These are phyloP conservation scores for Lasioglossum villosulum DNA, from an alignment of 2,888 invertebrate species.

Conservation along the genomic window DNA sequence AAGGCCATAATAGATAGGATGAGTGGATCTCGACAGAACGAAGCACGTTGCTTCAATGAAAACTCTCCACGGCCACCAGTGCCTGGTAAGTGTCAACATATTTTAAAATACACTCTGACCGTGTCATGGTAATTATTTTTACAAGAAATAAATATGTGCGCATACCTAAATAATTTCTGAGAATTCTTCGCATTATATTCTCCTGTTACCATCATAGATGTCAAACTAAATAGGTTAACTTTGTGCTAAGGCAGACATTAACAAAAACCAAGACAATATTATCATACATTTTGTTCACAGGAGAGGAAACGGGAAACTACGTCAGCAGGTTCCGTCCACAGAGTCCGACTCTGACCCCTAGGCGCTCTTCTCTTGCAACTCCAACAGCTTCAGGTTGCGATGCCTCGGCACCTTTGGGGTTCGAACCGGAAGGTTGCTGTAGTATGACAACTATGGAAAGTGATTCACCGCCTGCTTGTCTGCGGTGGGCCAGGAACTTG, in stretches of 20 bases:
- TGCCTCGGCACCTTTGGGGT: slow-evolving; percentile 85
- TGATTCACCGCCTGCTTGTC: slow-evolving; percentile 89
- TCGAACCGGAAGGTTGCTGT: slow-evolving; percentile 87
- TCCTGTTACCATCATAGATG: neutral
- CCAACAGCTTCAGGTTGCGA: slow-evolving; percentile 79
- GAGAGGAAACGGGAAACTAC: slow-evolving; percentile 83
- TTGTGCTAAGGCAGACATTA: neutral
- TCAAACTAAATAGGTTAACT: slow-evolving; percentile 14
- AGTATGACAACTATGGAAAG: slow-evolving; percentile 83
- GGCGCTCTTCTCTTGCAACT: slow-evolving; percentile 83
- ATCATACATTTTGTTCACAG: slow-evolving; percentile 64
- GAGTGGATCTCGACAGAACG: slow-evolving; percentile 83
- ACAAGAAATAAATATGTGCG: neutral
- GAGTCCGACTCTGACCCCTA: slow-evolving; percentile 84
- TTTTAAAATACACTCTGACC: neutral
- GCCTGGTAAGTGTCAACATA: slow-evolving; percentile 87
- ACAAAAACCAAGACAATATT: neutral
- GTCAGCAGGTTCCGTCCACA: slow-evolving; percentile 81
- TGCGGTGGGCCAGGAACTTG: slow-evolving; percentile 95
- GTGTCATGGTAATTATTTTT: neutral
- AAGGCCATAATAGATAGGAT: slow-evolving; percentile 84
- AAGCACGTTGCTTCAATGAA: slow-evolving; percentile 85
- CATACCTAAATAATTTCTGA: neutral
- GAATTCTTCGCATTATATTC: neutral
- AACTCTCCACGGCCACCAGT: slow-evolving; percentile 94